Base-by-base conservation (phyloP, 2,797 vertebrate species). In the Xerus rutilus region DNA sequence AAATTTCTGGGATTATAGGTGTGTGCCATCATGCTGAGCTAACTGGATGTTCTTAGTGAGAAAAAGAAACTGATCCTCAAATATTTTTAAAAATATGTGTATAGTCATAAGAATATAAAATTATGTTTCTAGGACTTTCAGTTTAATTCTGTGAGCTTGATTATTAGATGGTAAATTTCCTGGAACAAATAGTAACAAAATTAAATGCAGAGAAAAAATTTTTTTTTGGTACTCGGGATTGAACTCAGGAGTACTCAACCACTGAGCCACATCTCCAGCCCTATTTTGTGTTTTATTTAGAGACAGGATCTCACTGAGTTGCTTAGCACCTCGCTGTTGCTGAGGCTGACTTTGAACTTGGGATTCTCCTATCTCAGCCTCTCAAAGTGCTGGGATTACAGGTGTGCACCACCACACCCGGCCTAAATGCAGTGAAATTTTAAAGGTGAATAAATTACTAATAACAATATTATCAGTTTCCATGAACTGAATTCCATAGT, bases 371-470 rank as follows among this genome's bases (percentile, higher is more conserved):
- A 39, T 39, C 39, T 39, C 39, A 39, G 39, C 39, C 39, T 39
- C 39, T 39, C 39, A 39, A 39, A 39, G 39, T 39, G 39, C 39
- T 39, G 39, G 39, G 39, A 39, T 39, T 39, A 39, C 39, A 39
- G 39, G 39, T 39, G 39, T 39, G 39, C 39, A 39, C 39, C 39
- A 39, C 39, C 39, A 39, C 39, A 39, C 39, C 39, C 39, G 39
- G 39, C 39, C 39, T 86, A 89, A 86, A 65, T 70, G 8, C 65
- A 90, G 35, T 28, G 13, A 93, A 67, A 54, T 83, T 79, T 76
- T 39, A 93, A 69, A 86, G 35, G 91, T 69, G 95, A 91, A 97
- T 95, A 62, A 96, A 93, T 94, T 93, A 94, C 67, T 25, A 9
- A 84, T n/a, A 59, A 79, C 1, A 70, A 12, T 86, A 69, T 83